Evolutionary conservation across 1,140 invertebrate genomes (phyloP), one percentile per base, ranked within the genome.

Genomic region (Anastrepha obliqua): DNA sequence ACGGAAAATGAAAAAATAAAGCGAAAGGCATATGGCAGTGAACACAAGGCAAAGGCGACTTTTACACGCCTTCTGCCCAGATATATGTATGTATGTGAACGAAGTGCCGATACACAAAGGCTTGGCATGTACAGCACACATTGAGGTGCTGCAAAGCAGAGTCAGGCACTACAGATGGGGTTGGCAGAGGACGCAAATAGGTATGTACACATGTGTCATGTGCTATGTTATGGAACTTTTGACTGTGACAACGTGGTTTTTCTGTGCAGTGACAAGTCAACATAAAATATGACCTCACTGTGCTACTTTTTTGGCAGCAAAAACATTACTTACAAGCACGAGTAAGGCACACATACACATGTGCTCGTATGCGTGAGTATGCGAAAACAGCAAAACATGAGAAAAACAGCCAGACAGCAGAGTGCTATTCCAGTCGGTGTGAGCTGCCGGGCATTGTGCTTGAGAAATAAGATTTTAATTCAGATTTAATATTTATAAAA

Each of bases 231-330:
- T 42, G 74, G 47, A 81, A 81, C 17, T 81, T 81, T 81, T 81
- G 47, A 81, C 44, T 81, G n/a, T 81, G 74, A 81, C 74, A 81
- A 81, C 47, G 47, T 81, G 47, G 74, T 20, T 81, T 81, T 81
- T 81, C 9, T 55, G 44, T 20, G 47, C 70, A 51, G 4, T 81
- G 74, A 81, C 74, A 81, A 81, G 74, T 55, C n/a, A 81, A 81
- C 44, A 8, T 81, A 81, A 81, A 81, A 81, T 81, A 81, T 81
- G 74, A 81, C 74, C 74, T 81, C 17, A 81, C 74, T 51, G 44
- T 13, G 44, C 44, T 42, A 81, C 47, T 81, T 81, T 51, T 81
- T 58, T 29, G 74, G 47, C 47, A 81, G 74, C 15, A 81, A 55
- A 55, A 81, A 81, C 44, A 81, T 81, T 29, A 17, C 60, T 62